Percentiles rank a stretch among this genome's conserved stretches.
Evolutionary conservation across 2,888 invertebrate species (phyloP).

Genomic region (Zele albiditarsus): DNA sequence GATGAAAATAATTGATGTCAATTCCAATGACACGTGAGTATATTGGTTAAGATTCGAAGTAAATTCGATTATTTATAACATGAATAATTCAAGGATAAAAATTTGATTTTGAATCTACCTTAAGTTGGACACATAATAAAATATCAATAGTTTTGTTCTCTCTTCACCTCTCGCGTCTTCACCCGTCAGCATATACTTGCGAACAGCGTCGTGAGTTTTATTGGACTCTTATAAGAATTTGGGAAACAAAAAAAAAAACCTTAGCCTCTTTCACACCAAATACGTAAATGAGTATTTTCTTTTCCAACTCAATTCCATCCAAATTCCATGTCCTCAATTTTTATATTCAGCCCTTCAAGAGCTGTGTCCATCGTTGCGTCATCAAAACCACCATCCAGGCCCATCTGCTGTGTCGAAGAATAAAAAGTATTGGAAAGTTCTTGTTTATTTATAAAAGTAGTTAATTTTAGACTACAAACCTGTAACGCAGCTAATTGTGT

Average conservation of each 20-base stretch:
- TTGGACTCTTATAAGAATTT: not conserved
- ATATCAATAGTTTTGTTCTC: slow-evolving; percentile 37
- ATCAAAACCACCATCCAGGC: slow-evolving; percentile 63
- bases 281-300: slow-evolving; percentile 29
- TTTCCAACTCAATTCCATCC: slow-evolving; percentile 59
- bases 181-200: not conserved
- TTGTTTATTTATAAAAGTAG: not conserved
- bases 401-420: slow-evolving; percentile 58
- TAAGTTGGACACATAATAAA: slow-evolving; percentile 41
- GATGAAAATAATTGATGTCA: too few relatives aligned
- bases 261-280: not conserved
- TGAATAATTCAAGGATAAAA: not conserved
- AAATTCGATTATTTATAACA: not conserved
- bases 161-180: not conserved
- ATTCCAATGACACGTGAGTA: too few relatives aligned
- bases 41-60: not conserved
- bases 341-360: slow-evolving; percentile 66
- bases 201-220: not conserved
- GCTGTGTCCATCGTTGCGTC: slow-evolving; percentile 63
- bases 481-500: slow-evolving; percentile 66
- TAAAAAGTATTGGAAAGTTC: not conserved
- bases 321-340: slow-evolving; percentile 67
- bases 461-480: slow-evolving; percentile 48
- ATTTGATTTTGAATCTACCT: slow-evolving; percentile 26
- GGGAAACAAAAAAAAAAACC: not conserved